These are phyloP conservation scores for Halocynthia roretzi DNA, from an alignment of 23 tunicate species.

Conservation along the genomic window DNA sequence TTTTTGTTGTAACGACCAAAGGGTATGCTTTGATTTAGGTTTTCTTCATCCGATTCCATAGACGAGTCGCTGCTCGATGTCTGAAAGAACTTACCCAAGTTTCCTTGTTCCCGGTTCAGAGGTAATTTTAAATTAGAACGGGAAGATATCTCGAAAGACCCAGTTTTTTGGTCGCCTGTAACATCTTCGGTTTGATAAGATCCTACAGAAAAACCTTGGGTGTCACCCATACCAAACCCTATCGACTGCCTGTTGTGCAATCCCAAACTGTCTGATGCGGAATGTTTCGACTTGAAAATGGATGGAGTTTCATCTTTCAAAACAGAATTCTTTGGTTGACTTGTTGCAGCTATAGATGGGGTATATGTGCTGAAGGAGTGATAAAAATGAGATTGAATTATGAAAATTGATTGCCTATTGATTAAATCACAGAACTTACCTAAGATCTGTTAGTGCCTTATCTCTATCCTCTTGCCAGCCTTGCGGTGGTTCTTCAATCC, in stretches of 20 bases:
- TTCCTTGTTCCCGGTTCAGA: not conserved
- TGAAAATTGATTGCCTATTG: not conserved
- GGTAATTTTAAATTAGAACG: no score
- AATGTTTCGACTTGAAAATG: not conserved
- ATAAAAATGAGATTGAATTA: no score
- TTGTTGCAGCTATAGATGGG: not conserved
- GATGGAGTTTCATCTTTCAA: not conserved
- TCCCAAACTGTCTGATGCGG: not conserved
- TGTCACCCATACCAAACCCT: no score
- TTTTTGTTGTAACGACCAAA: constrained; percentile 36
- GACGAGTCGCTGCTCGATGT: not conserved
- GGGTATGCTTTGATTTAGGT: constrained; percentile 12
- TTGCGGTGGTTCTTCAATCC: constrained; percentile 91
- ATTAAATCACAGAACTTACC: not conserved
- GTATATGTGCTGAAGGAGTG: not conserved
- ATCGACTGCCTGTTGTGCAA: no score
- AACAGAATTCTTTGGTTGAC: not conserved
- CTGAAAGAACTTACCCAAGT: not conserved
- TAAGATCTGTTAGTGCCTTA: not conserved
- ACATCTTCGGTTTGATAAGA: not conserved
- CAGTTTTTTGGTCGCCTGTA: not conserved
- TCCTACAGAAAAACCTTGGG: no score
- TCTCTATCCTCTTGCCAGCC: constrained; percentile 64
- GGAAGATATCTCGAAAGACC: not conserved
- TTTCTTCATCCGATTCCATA: not conserved